A percentile compares a stretch with the other conserved stretches of the same genome.
Evolutionary conservation across 2,888 invertebrate genomes (phyloP).

Genomic region (Mellilla xanthometata): DNA sequence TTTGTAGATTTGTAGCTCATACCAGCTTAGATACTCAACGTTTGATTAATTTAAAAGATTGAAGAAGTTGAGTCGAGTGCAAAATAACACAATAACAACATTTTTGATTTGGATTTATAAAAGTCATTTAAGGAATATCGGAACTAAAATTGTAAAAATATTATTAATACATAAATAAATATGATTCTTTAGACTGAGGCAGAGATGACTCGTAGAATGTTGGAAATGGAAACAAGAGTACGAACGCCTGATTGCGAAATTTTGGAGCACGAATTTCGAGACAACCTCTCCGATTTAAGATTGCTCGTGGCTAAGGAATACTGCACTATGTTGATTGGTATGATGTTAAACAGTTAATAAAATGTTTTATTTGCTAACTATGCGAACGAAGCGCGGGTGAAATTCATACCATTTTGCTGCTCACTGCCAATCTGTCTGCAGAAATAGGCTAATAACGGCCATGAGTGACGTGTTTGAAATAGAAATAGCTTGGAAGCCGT

Average conservation of each 20-base stretch:
- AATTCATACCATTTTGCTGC: conserved; percentile 1
- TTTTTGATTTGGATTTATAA: too few species aligned
- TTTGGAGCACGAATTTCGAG: conserved; percentile 71
- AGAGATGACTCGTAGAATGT: conserved; percentile 75
- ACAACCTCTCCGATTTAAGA: conserved; percentile 83
- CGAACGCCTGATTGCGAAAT: conserved; percentile 74
- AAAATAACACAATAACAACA: too few species aligned
- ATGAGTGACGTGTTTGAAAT: background rate
- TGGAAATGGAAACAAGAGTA: conserved; percentile 76
- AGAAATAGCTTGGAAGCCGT: background rate
- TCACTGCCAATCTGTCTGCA: conserved; percentile 1
- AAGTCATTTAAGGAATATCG: too few species aligned
- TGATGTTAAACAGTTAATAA: background rate
- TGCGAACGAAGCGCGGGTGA: background rate
- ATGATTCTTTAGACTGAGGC: conserved; percentile 74
- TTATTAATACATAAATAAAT: too few species aligned
- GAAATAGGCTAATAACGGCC: conserved; percentile 5
- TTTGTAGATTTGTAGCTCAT: too few species aligned
- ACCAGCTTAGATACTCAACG: too few species aligned
- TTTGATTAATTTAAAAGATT: too few species aligned
- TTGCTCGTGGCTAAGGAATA: conserved; percentile 84
- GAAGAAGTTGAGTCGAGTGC: too few species aligned
- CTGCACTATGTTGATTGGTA: conserved; percentile 45
- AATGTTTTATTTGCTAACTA: too few species aligned
- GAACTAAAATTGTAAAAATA: too few species aligned